Evolutionary conservation across 2,888 invertebrate species (phyloP), one percentile per base, ranked within the genome.

Genomic region (Sminthurinus aureus): DNA sequence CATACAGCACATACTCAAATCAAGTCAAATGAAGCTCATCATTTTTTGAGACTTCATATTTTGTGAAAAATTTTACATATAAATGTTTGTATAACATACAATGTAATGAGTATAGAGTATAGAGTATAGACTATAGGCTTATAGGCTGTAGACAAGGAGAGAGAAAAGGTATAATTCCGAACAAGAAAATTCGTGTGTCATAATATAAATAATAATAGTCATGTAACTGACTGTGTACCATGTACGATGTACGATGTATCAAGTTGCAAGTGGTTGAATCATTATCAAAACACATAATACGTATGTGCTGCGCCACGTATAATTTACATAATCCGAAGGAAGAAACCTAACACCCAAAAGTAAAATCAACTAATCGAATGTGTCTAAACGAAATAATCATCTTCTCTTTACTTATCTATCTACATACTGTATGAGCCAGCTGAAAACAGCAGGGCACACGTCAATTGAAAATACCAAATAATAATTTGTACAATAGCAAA

Each of bases 191-290:
- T 58, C 58, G 58, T 58, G 24, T 20, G 24, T 20, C 71, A 71
- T 71, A 71, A 71, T 71, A 58, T 13, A 58, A 58, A 58, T 58
- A 58, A 58, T 58, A 58, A 58, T 58, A 58, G 18, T 58, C 13
- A 58, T 58, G 15, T n/a, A n/a, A n/a, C n/a, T n/a, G n/a, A n/a
- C n/a, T n/a, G n/a, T n/a, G n/a, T n/a, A n/a, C n/a, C n/a, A n/a
- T n/a, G n/a, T n/a, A n/a, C n/a, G n/a, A n/a, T 58, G 58, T 58
- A 58, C 6, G 38, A 38, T 58, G 58, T 58, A 71, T 71, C 71
- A 71, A 22, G 18, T 58, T 58, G 58, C 58, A 18, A n/a, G n/a
- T n/a, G n/a, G n/a, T n/a, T 38, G 26, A 74, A 74, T 74, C 74
- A 74, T 74, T 74, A 74, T 26, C 13, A 71, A 74, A 22, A 24